Evolutionary conservation across 2,113 vertebrate species (phyloP), one percentile per base, ranked within the genome.

Genomic region (Chamaetylas fuelleborni): DNA sequence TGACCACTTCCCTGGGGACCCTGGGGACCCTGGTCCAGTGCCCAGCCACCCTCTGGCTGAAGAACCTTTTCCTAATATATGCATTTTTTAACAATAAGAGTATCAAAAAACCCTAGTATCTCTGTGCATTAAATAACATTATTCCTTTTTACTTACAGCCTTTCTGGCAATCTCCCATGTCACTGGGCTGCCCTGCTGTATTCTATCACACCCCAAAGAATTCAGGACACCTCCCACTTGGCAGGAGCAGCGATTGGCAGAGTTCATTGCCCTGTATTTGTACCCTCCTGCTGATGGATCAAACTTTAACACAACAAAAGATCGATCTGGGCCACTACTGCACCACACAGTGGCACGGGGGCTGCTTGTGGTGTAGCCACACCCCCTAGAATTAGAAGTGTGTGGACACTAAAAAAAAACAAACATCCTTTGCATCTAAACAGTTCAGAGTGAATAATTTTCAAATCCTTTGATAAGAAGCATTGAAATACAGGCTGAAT

Each of bases 311-410:
- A 34, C 14, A 45, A 11, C 29, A n/a, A 3, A 43, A 71, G 48
- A 25, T 3, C 2, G 16, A 78, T 43, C 31, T 62, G 2, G 0
- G 54, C 45, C 3, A 1, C 8, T 61, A 58, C 70, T 12, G 87
- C 77, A 56, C 6, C 25, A 18, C 5, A 1, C 13, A 2, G 2
- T 4, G 11, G 38, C 33, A 33, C 0, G 0, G 25, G 3, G 4
- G 25, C 31, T 74, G 56, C 40, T 8, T 36, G 22, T n/a, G 81
- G 26, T 48, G 17, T 2, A 67, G 33, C 47, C 29, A 28, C 4
- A 16, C 16, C 11, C 40, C 28, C 38, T 19, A 26, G 12, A 53
- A 51, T 3, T 23, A 54, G 5, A 71, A 56, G 12, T 3, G 6
- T 36, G n/a, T 43, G 54, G 40, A 48, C 33, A 12, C 6, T 2